Conservation (phyloP, 2,113 vertebrate genomes). For the Boleophthalmus pectinirostris region DNA sequence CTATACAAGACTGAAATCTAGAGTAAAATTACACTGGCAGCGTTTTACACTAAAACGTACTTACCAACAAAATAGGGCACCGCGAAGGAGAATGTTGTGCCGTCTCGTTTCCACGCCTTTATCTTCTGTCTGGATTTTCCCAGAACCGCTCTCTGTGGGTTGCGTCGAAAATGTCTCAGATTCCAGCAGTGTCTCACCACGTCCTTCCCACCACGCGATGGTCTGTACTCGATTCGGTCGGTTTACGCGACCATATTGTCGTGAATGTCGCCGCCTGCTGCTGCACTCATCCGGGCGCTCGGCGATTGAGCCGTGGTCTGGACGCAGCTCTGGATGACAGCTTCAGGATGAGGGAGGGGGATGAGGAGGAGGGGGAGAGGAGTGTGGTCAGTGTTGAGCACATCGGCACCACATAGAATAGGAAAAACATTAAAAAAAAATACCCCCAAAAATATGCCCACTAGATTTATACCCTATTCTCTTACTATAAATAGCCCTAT, state of each 20-base stretch:
- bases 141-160: slow-evolving; percentile 44
- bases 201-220: slow-evolving; percentile 15
- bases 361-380: neutral
- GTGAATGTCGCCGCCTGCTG: slow-evolving; percentile 44
- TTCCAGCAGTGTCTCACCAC: slow-evolving; percentile 54
- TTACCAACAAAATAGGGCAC: slow-evolving; percentile 68
- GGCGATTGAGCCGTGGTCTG: slow-evolving; percentile 44
- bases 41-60: slow-evolving; percentile 42
- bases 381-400: slow-evolving; percentile 30
- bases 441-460: neutral
- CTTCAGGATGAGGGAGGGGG: slow-evolving; percentile 44
- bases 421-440: neutral
- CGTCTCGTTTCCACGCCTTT: slow-evolving; percentile 51
- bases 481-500: neutral
- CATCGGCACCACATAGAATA: slow-evolving; percentile 27
- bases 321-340: slow-evolving; percentile 58
- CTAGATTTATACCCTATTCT: neutral
- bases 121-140: slow-evolving; percentile 40
- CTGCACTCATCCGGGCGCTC: slow-evolving; percentile 65
- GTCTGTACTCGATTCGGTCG: slow-evolving; percentile 20
- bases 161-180: slow-evolving; percentile 60
- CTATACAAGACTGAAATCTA: neutral
- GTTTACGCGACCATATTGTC: slow-evolving; percentile 57
- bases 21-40: slow-evolving; percentile 9
- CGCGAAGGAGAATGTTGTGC: slow-evolving; percentile 26